These are phyloP conservation scores for Antigone vipio DNA, from an alignment of 2,113 vertebrate species.

Conservation along the genomic window DNA sequence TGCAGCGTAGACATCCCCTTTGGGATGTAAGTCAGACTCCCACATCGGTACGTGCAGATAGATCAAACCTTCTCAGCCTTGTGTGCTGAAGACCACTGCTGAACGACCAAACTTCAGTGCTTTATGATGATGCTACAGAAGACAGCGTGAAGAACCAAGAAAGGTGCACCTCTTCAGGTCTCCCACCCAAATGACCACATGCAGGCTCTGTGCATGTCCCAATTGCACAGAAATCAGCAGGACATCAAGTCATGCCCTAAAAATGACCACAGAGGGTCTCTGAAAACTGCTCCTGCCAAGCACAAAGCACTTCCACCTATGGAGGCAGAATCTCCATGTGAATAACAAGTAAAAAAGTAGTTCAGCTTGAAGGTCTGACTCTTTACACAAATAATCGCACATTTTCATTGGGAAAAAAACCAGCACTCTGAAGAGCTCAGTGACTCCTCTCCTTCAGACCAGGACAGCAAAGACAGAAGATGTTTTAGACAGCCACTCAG, in stretches of 20 bases:
- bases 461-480: background rate
- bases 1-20: background rate
- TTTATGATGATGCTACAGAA: background rate
- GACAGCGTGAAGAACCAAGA: background rate
- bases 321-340: background rate
- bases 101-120: background rate
- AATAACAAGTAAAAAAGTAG: background rate
- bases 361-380: background rate
- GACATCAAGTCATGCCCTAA: background rate
- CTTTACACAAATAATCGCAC: background rate
- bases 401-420: background rate
- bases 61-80: background rate
- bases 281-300: background rate
- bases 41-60: accelerated
- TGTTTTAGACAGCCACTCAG: background rate
- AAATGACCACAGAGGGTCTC: background rate
- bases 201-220: background rate
- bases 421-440: background rate
- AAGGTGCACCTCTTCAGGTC: background rate
- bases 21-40: background rate
- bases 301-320: background rate
- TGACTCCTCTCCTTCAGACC: background rate
- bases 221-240: background rate
- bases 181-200: background rate
- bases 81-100: background rate